Conservation (phyloP, 2,888 invertebrate genomes). For the Erannis defoliaria region DNA sequence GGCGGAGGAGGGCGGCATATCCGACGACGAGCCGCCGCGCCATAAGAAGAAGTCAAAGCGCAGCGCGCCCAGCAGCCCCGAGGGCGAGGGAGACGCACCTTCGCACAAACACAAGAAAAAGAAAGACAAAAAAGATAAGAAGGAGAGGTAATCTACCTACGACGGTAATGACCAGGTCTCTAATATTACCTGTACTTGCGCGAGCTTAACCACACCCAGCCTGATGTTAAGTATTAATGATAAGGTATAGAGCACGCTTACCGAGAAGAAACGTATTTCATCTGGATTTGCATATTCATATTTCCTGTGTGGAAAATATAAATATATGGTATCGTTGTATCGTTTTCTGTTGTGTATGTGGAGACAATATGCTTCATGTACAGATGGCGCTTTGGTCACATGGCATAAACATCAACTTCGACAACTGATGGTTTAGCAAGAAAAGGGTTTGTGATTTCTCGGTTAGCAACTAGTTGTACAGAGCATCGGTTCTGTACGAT, state of each 20-base stretch:
- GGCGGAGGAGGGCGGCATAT: conserved; percentile 79
- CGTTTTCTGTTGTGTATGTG: too few relatives aligned
- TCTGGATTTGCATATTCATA: background rate
- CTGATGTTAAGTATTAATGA: background rate
- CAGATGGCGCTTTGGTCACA: too few relatives aligned
- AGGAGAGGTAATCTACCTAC: conserved; percentile 64
- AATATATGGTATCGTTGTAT: too few relatives aligned
- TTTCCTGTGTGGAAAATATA: background rate
- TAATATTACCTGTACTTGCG: background rate
- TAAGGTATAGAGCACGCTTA: too few relatives aligned
- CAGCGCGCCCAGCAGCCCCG: conserved; percentile 76
- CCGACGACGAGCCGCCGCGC: conserved; percentile 78
- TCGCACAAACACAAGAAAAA: conserved; percentile 81
- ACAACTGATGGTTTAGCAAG: too few relatives aligned
- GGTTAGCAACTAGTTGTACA: too few relatives aligned
- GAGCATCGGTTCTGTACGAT: too few relatives aligned
- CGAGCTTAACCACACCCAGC: background rate
- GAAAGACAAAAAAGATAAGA: conserved; percentile 83
- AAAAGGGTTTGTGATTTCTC: too few relatives aligned
- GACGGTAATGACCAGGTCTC: background rate
- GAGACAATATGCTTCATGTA: background rate
- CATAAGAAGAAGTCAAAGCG: conserved; percentile 77
- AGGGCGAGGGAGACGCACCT: conserved; percentile 52
- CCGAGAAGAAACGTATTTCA: background rate
- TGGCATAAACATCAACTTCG: too few relatives aligned